Conservation (phyloP, 2,888 invertebrate genomes). For the Epinotia ramella region DNA sequence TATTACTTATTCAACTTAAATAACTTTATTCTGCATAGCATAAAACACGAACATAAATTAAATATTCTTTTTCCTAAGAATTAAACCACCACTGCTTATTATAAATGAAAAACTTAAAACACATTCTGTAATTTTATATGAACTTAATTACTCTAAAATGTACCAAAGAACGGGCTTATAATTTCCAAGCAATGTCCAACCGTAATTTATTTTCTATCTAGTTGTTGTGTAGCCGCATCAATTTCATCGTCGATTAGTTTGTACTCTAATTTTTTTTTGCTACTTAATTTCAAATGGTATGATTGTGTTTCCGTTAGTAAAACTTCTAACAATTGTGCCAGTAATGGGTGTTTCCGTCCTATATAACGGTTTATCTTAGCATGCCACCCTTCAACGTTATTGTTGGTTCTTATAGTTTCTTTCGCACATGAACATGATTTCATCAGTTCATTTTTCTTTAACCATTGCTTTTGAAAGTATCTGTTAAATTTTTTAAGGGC, state of each 20-base stretch:
- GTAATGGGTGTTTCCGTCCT: constrained; percentile 25
- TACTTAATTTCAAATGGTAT: neutral
- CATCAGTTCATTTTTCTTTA: constrained; percentile 23
- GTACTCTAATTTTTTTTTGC: neutral
- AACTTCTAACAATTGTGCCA: constrained; percentile 21
- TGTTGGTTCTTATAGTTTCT: constrained; percentile 18
- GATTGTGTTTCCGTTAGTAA: neutral
- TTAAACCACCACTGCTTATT: neutral
- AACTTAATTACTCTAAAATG: neutral
- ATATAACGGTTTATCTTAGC: constrained; percentile 16
- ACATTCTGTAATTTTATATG: neutral
- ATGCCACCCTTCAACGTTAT: constrained; percentile 21
- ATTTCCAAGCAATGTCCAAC: constrained; percentile 6
- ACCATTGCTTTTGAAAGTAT: constrained; percentile 19
- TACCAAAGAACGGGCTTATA: neutral
- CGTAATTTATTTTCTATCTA: constrained; percentile 11
- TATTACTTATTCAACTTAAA: constrained; percentile 9
- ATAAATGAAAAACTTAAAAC: neutral
- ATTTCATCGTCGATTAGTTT: constrained; percentile 8
- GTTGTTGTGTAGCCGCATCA: constrained; percentile 4
- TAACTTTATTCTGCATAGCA: constrained; percentile 6
- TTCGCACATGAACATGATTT: constrained; percentile 27
- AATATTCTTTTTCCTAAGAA: neutral
- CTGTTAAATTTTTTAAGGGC: constrained; percentile 10
- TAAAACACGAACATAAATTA: neutral